phyloP scores from a whole-genome alignment of 2,113 vertebrate species.

The Geococcyx californianus region DNA sequence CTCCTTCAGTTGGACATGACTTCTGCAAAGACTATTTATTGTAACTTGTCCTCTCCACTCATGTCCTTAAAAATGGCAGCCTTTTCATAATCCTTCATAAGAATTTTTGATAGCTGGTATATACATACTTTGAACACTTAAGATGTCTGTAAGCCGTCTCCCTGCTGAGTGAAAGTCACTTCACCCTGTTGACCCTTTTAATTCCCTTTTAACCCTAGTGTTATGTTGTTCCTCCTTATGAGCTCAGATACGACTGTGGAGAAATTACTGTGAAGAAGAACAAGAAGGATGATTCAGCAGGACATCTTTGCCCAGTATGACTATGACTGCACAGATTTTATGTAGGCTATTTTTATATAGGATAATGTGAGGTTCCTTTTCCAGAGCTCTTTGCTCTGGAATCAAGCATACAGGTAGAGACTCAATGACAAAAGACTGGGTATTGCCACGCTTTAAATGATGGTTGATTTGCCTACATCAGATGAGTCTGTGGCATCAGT shows the following conservation, averaged over 20 bases:
- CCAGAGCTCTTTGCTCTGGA: neutral
- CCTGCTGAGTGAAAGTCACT: neutral
- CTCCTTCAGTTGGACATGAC: neutral
- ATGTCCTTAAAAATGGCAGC: neutral
- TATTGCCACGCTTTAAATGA: neutral
- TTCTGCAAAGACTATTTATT: neutral
- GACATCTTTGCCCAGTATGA: neutral
- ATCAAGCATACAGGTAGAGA: neutral
- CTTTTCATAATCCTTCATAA: neutral
- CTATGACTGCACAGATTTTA: neutral
- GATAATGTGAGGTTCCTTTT: neutral
- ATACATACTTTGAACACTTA: neutral
- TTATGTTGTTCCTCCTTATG: neutral
- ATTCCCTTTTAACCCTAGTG: neutral
- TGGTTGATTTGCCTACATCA: neutral
- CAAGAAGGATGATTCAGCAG: neutral
- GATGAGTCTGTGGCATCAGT: neutral
- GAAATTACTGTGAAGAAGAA: neutral
- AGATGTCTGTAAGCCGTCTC: neutral
- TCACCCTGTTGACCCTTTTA: neutral
- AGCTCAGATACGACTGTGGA: neutral
- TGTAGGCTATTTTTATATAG: neutral
- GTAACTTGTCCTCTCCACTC: neutral
- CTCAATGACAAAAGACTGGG: accelerated
- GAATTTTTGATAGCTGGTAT: neutral